Percentiles rank a stretch among this genome's conserved stretches.
Conservation (phyloP, 2,888 invertebrate species). For the Anaspis maculata region DNA sequence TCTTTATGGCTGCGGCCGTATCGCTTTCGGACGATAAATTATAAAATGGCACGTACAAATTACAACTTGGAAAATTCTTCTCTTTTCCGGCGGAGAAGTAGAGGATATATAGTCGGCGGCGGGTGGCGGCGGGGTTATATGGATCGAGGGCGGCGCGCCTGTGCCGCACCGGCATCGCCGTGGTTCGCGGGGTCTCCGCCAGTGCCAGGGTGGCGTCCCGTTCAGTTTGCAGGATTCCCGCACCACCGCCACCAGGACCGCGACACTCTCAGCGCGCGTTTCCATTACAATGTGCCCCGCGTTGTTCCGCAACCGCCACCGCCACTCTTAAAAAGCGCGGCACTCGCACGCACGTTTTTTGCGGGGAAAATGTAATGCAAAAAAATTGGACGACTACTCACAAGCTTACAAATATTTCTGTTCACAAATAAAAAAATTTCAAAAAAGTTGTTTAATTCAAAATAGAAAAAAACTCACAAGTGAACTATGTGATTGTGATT, state of each 20-base stretch:
- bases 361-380: no score
- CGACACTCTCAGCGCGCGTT: no score
- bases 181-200: conserved; percentile 26
- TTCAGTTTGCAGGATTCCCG: conserved; percentile 27
- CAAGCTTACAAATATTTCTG: no score
- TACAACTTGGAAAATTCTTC: conserved; percentile 19
- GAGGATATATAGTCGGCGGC: conserved; percentile 9
- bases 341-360: no score
- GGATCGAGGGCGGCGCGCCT: conserved; percentile 26
- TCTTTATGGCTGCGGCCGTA: no score
- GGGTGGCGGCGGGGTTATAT: conserved; percentile 15
- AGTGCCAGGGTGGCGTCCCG: conserved; percentile 26
- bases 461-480: no score
- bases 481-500: no score
- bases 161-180: conserved; percentile 24
- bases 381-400: no score
- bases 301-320: conserved; percentile 18
- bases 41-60: conserved; percentile 21
- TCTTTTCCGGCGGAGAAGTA: background rate
- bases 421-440: no score
- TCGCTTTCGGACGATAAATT: no score
- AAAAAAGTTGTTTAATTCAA: no score
- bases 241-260: conserved; percentile 19
- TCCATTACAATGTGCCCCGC: conserved; percentile 15
- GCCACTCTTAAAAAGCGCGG: no score